Evolutionary conservation across 2,888 invertebrate genomes (phyloP).

Genomic region (Drosophila fungiperda): DNA sequence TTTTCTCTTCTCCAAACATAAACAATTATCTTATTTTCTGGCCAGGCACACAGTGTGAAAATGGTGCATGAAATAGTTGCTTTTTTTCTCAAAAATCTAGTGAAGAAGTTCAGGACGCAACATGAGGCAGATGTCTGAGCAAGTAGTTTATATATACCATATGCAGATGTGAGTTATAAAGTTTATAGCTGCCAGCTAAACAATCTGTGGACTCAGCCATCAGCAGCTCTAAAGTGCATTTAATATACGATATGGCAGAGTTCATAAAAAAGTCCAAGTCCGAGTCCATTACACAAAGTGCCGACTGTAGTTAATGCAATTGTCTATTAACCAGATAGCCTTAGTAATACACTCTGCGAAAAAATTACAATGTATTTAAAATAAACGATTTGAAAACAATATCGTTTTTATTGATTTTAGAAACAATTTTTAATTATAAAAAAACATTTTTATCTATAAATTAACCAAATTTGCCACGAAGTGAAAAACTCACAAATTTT

Average conservation of each 20-base stretch:
- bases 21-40: conserved; percentile 59
- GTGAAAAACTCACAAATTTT: background rate
- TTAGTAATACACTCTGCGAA: background rate
- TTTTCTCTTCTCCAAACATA: conserved; percentile 63
- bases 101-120: conserved; percentile 38
- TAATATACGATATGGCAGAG: conserved; percentile 25
- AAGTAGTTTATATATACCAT: conserved; percentile 16
- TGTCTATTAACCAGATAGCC: conserved; percentile 30
- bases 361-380: background rate
- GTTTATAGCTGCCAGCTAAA: conserved; percentile 29
- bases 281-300: conserved; percentile 20
- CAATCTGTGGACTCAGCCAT: conserved; percentile 12
- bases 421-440: background rate
- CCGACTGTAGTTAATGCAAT: conserved; percentile 14
- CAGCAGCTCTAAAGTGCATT: conserved; percentile 9
- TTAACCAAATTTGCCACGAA: background rate
- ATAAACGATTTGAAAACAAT: background rate
- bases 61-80: conserved; percentile 56
- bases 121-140: conserved; percentile 36
- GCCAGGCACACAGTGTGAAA: conserved; percentile 26
- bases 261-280: conserved; percentile 47
- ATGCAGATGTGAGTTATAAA: conserved; percentile 35
- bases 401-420: background rate
- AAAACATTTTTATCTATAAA: background rate
- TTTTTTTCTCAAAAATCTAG: conserved; percentile 34